Conservation (phyloP, 2,797 vertebrate species). For the Loriculus beryllinus region DNA sequence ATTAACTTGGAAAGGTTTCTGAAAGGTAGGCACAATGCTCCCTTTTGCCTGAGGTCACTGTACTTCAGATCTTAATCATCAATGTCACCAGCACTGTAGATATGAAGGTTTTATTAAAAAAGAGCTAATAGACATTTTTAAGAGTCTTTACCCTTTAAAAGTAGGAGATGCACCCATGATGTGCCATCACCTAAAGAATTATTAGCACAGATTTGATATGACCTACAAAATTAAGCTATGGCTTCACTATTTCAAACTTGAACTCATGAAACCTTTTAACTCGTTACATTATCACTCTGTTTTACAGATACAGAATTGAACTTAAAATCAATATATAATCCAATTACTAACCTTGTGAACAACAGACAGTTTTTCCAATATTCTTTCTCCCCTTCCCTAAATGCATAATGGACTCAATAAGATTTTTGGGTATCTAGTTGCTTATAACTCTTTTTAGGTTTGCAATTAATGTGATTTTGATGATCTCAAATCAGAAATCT, state of each 20-base stretch:
- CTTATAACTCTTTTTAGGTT: background rate
- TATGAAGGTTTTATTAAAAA: background rate
- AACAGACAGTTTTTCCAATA: background rate
- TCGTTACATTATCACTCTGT: background rate
- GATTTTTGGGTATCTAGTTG: background rate
- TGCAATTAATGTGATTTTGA: background rate
- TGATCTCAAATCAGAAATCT: background rate
- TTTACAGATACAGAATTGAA: background rate
- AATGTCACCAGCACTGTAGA: background rate
- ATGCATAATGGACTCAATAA: background rate
- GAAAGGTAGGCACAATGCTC: background rate
- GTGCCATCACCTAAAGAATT: background rate
- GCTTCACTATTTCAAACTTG: background rate
- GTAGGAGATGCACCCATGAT: background rate
- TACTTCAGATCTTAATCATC: background rate
- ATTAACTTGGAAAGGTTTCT: background rate
- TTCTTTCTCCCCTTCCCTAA: background rate
- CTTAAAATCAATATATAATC: slow-evolving; percentile 22
- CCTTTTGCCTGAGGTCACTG: background rate
- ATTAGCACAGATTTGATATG: background rate
- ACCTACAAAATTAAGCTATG: background rate
- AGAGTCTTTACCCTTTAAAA: background rate
- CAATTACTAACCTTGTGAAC: background rate
- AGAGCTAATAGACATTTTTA: background rate
- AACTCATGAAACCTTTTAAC: background rate